These are phyloP conservation scores for Lysandra bellargus DNA, from an alignment of 2,888 invertebrate species.

Conservation along the genomic window DNA sequence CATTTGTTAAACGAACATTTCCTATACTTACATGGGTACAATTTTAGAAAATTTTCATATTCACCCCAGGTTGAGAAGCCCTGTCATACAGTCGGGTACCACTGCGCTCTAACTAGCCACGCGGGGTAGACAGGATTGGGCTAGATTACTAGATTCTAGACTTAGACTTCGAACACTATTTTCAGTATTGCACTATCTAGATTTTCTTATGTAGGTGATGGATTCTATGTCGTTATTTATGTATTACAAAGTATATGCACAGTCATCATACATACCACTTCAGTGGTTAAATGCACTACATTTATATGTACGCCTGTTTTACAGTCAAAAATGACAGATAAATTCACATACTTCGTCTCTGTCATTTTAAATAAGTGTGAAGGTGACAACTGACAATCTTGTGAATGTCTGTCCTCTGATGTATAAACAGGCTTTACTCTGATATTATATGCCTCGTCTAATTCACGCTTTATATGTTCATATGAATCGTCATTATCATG, in stretches of 20 bases:
- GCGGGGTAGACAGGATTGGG: slow-evolving; percentile 44
- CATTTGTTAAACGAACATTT: not conserved
- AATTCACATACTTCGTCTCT: not conserved
- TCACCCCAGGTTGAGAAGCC: not conserved
- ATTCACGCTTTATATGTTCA: slow-evolving; percentile 28
- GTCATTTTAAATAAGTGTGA: not conserved
- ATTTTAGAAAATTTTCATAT: not conserved
- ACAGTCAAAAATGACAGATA: not conserved
- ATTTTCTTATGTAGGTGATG: slow-evolving; percentile 25
- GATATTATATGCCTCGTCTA: slow-evolving; percentile 11
- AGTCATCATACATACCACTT: slow-evolving; percentile 8
- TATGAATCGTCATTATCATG: not conserved
- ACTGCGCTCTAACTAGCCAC: slow-evolving; percentile 61
- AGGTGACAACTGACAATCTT: not conserved
- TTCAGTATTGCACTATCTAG: slow-evolving; percentile 17
- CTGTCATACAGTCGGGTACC: slow-evolving; percentile 60
- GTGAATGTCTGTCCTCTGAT: not conserved
- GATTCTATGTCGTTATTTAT: slow-evolving; percentile 16
- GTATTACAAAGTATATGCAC: slow-evolving; percentile 21
- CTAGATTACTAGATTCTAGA: slow-evolving; percentile 35
- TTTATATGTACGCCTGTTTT: not conserved
- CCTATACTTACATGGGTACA: not conserved
- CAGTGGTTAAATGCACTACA: not conserved
- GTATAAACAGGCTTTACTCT: slow-evolving; percentile 1
- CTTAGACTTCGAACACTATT: not conserved